These are phyloP conservation scores for Ambastaia sidthimunki DNA, from an alignment of 2,797 vertebrate genomes.

Conservation along the genomic window DNA sequence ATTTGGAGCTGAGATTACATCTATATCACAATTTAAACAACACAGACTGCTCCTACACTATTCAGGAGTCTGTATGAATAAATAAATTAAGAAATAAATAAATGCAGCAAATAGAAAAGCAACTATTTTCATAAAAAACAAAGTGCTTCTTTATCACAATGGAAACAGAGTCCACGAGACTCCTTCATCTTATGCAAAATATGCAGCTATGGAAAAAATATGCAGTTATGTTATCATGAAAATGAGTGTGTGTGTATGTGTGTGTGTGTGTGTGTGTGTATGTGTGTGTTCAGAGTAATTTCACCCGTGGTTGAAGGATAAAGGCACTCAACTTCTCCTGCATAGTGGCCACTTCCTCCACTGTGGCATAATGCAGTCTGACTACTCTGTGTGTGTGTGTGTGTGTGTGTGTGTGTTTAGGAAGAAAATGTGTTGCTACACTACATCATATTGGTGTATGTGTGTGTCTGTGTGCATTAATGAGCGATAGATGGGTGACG, in stretches of 20 bases:
- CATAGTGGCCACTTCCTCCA: conserved; percentile 71
- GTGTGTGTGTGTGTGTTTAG: conserved; percentile 41
- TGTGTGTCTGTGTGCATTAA: conserved; percentile 16
- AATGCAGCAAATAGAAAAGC: conserved; percentile 51
- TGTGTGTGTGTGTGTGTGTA: conserved; percentile 55
- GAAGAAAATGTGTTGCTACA: conserved; percentile 23
- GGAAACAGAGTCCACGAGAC: conserved; percentile 45
- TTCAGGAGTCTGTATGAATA: conserved; percentile 18
- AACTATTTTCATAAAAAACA: conserved; percentile 58
- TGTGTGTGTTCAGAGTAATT: conserved; percentile 76
- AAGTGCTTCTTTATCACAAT: conserved; percentile 64
- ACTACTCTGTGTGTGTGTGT: conserved; percentile 69
- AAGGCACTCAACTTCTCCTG: conserved; percentile 93
- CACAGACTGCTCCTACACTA: conserved; percentile 44
- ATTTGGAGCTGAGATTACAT: neutral
- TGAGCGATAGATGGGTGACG: conserved; percentile 22
- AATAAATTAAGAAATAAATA: conserved; percentile 26
- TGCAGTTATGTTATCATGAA: conserved; percentile 26
- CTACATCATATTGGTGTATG: neutral
- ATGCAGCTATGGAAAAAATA: conserved; percentile 14
- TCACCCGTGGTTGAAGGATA: conserved; percentile 91
- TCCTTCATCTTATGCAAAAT: conserved; percentile 28
- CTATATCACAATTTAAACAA: conserved; percentile 34
- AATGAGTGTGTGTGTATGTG: conserved; percentile 44
- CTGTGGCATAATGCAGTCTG: conserved; percentile 70